Conservation (phyloP, 1,140 invertebrate genomes). For the Solenopsis invicta region DNA sequence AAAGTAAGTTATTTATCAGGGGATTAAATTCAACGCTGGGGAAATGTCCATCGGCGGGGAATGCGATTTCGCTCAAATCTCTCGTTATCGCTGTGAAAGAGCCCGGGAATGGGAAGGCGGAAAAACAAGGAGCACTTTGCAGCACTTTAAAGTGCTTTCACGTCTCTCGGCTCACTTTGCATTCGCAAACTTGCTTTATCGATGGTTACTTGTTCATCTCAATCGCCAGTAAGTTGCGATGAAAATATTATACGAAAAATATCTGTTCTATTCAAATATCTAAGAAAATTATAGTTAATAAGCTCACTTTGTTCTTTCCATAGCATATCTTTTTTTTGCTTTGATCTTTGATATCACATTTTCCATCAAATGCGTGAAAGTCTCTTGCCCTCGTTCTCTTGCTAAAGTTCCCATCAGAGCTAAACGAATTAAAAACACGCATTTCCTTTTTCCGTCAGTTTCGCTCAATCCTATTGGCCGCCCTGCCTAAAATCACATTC, state of each 20-base stretch:
- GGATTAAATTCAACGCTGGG: conserved; percentile 60
- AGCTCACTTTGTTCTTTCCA: neutral
- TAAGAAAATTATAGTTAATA: neutral
- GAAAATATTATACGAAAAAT: neutral
- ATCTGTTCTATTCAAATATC: neutral
- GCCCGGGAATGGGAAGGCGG: neutral
- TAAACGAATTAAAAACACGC: conserved; percentile 46
- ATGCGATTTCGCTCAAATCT: conserved; percentile 34
- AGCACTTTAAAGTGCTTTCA: conserved; percentile 39
- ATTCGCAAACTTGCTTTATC: conserved; percentile 22
- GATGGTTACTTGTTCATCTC: neutral
- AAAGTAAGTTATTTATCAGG: conserved; percentile 67
- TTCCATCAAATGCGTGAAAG: neutral
- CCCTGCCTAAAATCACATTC: conserved; percentile 46
- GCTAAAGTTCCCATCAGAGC: neutral
- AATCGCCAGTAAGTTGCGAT: neutral
- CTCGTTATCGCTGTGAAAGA: conserved; percentile 34
- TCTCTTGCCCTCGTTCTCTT: neutral
- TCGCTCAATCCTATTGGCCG: conserved; percentile 10
- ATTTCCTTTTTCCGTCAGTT: conserved; percentile 24
- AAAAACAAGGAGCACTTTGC: conserved; percentile 51
- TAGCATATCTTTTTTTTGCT: neutral
- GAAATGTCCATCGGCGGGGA: conserved; percentile 6
- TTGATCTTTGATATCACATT: neutral
- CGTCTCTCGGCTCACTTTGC: conserved; percentile 1